Conservation (phyloP, 2,797 vertebrate species). For the Acrossocheilus wenchowensis region DNA sequence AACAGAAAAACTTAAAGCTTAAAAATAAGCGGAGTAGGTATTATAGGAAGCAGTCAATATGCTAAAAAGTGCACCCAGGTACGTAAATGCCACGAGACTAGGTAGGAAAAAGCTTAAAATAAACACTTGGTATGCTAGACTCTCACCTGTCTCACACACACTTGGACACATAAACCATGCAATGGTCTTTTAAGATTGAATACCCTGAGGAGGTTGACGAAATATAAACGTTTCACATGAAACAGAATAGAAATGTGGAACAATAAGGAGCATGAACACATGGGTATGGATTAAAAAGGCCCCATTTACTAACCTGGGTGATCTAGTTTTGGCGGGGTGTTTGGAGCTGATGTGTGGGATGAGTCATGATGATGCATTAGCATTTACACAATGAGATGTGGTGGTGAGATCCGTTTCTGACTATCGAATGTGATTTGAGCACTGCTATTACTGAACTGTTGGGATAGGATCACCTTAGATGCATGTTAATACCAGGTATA, state of each 20-base stretch:
- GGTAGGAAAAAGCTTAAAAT: not conserved
- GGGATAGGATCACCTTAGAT: not conserved
- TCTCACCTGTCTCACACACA: not conserved
- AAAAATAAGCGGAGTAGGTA: not conserved
- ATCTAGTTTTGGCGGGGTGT: not conserved
- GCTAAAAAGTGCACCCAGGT: too few species aligned
- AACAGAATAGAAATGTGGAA: conserved; percentile 1
- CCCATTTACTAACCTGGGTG: not conserved
- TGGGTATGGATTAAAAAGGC: not conserved
- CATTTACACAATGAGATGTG: not conserved
- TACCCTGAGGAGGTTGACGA: not conserved
- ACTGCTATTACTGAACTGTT: not conserved
- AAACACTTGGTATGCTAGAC: not conserved
- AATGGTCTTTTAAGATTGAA: not conserved
- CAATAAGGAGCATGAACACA: not conserved
- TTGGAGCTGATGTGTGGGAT: not conserved
- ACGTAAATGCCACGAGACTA: too few species aligned
- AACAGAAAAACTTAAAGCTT: too few species aligned
- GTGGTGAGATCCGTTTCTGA: not conserved
- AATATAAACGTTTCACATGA: not conserved
- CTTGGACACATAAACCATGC: not conserved
- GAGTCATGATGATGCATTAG: not conserved
- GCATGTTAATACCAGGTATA: not conserved
- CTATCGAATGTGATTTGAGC: not conserved
- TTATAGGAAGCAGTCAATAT: not conserved